phyloP scores from a whole-genome alignment of 2,113 vertebrate species.

The Corvus hawaiiensis region DNA sequence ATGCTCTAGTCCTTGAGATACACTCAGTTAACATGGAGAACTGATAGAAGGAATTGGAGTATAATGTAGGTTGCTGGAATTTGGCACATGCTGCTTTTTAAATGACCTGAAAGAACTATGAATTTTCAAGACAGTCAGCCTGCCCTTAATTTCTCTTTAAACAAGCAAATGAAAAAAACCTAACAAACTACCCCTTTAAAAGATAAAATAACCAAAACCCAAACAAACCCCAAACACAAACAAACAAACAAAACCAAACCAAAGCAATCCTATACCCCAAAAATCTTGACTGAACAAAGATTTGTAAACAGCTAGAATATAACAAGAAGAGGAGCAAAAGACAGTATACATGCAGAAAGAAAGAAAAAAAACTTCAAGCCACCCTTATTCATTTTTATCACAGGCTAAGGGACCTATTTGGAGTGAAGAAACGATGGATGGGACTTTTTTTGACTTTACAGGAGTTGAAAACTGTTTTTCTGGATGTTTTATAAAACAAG shows the following conservation, averaged over 20 bases:
- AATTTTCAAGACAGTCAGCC: not conserved
- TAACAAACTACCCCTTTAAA: not conserved
- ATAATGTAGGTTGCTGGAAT: not conserved
- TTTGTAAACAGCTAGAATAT: not conserved
- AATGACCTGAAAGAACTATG: not conserved
- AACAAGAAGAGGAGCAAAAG: not conserved
- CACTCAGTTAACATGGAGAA: not conserved
- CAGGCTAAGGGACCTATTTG: not conserved
- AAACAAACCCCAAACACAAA: too few species aligned
- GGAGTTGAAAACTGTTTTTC: not conserved
- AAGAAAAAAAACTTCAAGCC: not conserved
- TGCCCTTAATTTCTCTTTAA: not conserved
- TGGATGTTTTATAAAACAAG: not conserved
- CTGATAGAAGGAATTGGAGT: not conserved
- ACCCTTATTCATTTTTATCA: not conserved
- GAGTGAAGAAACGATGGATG: not conserved
- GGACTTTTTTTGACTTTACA: not conserved
- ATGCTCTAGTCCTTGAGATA: not conserved
- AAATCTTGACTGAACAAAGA: not conserved
- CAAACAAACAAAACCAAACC: not conserved
- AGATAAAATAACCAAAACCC: accelerated
- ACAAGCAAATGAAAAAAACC: not conserved
- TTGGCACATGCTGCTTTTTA: not conserved
- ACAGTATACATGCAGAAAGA: not conserved
- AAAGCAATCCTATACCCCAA: accelerated